Evolutionary conservation across 2,797 vertebrate genomes (phyloP).

Genomic region (Muraenolepis orangiensis): DNA sequence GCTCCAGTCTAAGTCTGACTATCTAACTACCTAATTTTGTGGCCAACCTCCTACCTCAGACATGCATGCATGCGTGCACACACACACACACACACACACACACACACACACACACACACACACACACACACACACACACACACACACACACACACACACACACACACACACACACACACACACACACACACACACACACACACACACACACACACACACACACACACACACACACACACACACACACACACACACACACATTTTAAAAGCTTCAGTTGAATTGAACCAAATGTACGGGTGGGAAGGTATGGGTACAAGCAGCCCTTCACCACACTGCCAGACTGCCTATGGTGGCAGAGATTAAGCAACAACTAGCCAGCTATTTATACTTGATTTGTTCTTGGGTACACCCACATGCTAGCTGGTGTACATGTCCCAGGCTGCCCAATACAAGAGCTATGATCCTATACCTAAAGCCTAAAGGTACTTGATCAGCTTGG

Average conservation of each 20-base stretch:
- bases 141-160: background rate
- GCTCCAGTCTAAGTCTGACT: slow-evolving; percentile 4
- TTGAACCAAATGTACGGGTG: too few species aligned
- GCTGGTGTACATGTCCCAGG: background rate
- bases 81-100: background rate
- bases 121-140: background rate
- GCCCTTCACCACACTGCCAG: background rate
- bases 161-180: background rate
- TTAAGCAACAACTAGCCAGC: background rate
- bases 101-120: background rate
- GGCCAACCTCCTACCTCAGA: background rate
- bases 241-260: background rate
- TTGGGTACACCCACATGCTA: background rate
- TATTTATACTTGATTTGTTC: background rate
- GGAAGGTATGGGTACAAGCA: background rate
- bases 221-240: background rate
- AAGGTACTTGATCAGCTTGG: background rate
- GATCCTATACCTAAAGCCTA: background rate
- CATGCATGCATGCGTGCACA: too few species aligned
- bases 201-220: background rate
- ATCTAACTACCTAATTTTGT: slow-evolving; percentile 2
- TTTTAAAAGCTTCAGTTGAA: background rate
- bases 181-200: background rate
- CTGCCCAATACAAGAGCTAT: background rate
- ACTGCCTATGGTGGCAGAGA: background rate